Percentiles rank a stretch among this genome's conserved stretches.
These are phyloP conservation scores for Fratercula arctica DNA, from an alignment of 2,797 vertebrate species.

Conservation along the genomic window DNA sequence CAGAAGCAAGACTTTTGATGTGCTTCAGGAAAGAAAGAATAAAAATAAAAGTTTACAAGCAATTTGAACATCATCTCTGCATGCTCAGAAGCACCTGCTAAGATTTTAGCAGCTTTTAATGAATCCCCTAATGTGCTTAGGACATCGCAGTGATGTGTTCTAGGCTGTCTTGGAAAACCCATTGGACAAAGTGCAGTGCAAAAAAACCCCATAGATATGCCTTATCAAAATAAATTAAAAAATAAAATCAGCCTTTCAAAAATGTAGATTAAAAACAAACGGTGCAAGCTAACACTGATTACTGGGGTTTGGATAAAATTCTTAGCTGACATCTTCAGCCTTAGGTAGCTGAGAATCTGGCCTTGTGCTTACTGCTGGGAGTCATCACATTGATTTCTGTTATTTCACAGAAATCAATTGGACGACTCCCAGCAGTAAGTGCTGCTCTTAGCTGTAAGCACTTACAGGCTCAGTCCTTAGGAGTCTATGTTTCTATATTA, in stretches of 20 bases:
- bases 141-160: not conserved
- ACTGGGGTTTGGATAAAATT: not conserved
- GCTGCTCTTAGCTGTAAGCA: not conserved
- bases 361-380: not conserved
- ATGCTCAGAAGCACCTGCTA: not conserved
- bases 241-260: not conserved
- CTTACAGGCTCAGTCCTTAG: not conserved
- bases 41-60: not conserved
- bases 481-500: not conserved
- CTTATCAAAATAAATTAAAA: not conserved
- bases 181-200: not conserved
- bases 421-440: not conserved
- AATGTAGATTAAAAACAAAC: not conserved
- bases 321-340: not conserved
- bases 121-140: not conserved
- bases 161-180: not conserved
- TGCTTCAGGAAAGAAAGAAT: not conserved
- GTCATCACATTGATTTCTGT: not conserved
- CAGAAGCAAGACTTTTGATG: not conserved
- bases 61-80: not conserved
- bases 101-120: not conserved
- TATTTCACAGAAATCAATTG: not conserved
- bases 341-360: not conserved
- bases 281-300: not conserved
- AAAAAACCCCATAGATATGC: not conserved